Conservation (phyloP, 2,113 vertebrate genomes). For the Sprattus sprattus region DNA sequence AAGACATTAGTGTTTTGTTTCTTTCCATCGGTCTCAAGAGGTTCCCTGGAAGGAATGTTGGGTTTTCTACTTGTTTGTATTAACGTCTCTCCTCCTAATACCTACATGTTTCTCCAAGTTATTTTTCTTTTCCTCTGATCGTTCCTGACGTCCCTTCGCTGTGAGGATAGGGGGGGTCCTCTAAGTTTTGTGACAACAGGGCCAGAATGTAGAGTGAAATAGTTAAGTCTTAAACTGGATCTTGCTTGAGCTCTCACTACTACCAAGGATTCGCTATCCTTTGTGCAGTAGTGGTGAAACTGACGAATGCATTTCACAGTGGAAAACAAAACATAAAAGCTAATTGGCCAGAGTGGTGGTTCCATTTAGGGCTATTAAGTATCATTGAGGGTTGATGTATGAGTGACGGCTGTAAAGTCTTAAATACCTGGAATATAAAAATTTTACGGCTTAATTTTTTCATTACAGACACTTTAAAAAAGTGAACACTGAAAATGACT, state of each 20-base stretch:
- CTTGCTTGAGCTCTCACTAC: background rate
- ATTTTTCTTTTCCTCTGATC: constrained; percentile 9
- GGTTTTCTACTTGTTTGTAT: background rate
- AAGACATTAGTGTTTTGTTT: constrained; percentile 20
- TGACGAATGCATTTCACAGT: background rate
- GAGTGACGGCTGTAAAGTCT: background rate
- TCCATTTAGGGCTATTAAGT: background rate
- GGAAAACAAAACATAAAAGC: background rate
- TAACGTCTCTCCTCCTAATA: background rate
- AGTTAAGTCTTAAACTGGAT: background rate
- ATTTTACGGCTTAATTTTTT: constrained; percentile 1
- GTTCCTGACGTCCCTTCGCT: background rate
- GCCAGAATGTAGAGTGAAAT: background rate
- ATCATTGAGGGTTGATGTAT: background rate
- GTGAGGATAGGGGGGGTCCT: background rate
- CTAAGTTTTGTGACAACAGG: background rate
- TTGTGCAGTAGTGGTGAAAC: background rate
- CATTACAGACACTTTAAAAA: background rate
- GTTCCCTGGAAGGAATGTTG: constrained; percentile 14
- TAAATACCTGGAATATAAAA: background rate
- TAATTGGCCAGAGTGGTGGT: background rate
- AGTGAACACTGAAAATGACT: background rate
- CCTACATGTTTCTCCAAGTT: background rate
- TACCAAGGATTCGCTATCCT: background rate
- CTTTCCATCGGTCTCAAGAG: constrained; percentile 1